Evolutionary conservation across 2,888 invertebrate species (phyloP), one percentile per base, ranked within the genome.

Genomic region (Drosophila infuscata): DNA sequence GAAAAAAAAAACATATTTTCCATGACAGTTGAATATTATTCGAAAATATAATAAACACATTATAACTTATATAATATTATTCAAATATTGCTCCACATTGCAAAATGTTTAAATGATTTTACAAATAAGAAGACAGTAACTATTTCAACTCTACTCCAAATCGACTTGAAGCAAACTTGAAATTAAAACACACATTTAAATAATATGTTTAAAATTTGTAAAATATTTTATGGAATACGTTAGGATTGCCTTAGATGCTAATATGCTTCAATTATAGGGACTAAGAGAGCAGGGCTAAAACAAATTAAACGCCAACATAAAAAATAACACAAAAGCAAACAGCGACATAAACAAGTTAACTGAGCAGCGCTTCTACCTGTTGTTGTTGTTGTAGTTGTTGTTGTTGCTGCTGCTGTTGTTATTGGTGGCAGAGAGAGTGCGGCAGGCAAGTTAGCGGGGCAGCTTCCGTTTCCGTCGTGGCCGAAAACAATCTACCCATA

Each of bases 281-380:
- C 5, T 6, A 33, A 48, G 38, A 15, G 38, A 35, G 49, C 7
- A 38, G 41, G 62, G 58, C 43, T 54, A 73, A 65, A 75, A 43
- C 72, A 74, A 85, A 84, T 83, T 88, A 77, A 82, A 75, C 74
- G 64, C 68, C 70, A 49, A 70, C 73, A 79, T 69, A 85, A 78
- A 83, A 88, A 79, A 71, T 67, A 76, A 56, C 63, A 80, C 86
- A 88, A 88, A 77, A 76, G 81, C 71, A 70, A 80, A 75, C 69
- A 83, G 77, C 88, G 83, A 74, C 83, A 85, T 84, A 81, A 85
- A 86, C 83, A 86, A 83, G 86, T 83, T 88, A 83, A 78, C 87
- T 76, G 83, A 83, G 79, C 76, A 68, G 51, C 51, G 61, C 51
- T 72, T 69, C 54, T 63, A 64, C 53, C 46, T 49, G 52, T 54